Evolutionary conservation across 2,797 vertebrate species (phyloP), one percentile per base, ranked within the genome.

Genomic region (Ctenopoma kingsleyae): DNA sequence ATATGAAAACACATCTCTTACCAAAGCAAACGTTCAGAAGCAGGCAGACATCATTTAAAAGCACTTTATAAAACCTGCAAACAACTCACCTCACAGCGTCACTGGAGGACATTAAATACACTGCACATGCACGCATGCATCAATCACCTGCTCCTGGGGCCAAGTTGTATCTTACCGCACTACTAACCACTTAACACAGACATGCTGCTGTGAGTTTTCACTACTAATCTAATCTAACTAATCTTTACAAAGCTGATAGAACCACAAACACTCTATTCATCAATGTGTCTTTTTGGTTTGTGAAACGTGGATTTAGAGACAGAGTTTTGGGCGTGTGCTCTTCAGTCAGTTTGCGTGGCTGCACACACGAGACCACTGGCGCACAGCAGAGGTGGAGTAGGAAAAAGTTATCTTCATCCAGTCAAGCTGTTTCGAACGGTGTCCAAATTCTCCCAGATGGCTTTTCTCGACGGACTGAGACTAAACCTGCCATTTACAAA

Each of bases 351-450:
- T 32, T 71, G 72, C 73, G 76, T 27, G 75, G 64, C 1, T 74
- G 17, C 19, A 20, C 4, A 63, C 55, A 59, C 2, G 2, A 43
- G 47, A 32, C 78, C 86, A 78, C 83, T 65, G 22, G 65, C 41
- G 17, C 38, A 25, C 50, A 63, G 79, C 44, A 38, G 56, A 84
- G 67, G 55, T 51, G 61, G 25, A 19, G 55, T 20, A 76, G 30
- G 57, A 61, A 71, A 70, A 82, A 80, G 78, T 69, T 54, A 81
- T 83, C 82, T 84, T 62, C 68, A 79, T 76, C 57, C 69, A 71
- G 23, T 65, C 68, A 73, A 81, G 80, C 85, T 85, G 88, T 62
- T 90, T 76, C 66, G 71, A 66, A 78, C 62, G 60, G 56, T 44
- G 67, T 71, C 67, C 67, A 69, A 74, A 57, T 54, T 58, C 67